phyloP scores from a whole-genome alignment of 2,113 vertebrate species.

The Callocephalon fimbriatum region DNA sequence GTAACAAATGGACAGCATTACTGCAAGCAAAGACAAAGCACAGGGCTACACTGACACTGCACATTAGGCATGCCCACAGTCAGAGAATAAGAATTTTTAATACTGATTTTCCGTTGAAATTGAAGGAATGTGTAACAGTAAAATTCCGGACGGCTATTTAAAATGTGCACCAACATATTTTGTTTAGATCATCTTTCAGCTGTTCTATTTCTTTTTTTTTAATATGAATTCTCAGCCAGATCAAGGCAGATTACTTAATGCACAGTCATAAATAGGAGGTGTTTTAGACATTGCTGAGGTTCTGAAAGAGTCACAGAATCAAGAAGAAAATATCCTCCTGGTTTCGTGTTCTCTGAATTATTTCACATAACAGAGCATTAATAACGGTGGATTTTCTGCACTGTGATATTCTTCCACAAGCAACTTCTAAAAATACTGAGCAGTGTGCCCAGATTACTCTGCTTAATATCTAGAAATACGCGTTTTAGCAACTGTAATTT shows the following conservation, averaged over 20 bases:
- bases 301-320: slow-evolving; percentile 31
- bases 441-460: background rate
- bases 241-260: background rate
- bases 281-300: slow-evolving; percentile 19
- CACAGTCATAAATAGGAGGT: background rate
- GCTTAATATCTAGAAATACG: background rate
- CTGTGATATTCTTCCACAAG: background rate
- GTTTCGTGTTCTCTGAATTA: slow-evolving; percentile 14
- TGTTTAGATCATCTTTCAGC: slow-evolving; percentile 1
- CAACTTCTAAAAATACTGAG: slow-evolving; percentile 21
- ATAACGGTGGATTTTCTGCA: slow-evolving; percentile 11
- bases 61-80: slow-evolving; percentile 81
- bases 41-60: slow-evolving; percentile 71
- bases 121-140: background rate
- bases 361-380: background rate
- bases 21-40: slow-evolving; percentile 78
- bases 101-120: slow-evolving; percentile 44
- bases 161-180: slow-evolving; percentile 67
- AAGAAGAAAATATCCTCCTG: slow-evolving; percentile 6
- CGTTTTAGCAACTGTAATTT: background rate
- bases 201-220: background rate
- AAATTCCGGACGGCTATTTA: slow-evolving; percentile 30
- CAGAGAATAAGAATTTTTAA: slow-evolving; percentile 74
- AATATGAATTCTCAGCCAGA: slow-evolving; percentile 15
- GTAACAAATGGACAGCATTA: slow-evolving; percentile 67